phyloP scores from a whole-genome alignment of 2,113 vertebrate species.

The Mesembrinibis cayennensis region DNA sequence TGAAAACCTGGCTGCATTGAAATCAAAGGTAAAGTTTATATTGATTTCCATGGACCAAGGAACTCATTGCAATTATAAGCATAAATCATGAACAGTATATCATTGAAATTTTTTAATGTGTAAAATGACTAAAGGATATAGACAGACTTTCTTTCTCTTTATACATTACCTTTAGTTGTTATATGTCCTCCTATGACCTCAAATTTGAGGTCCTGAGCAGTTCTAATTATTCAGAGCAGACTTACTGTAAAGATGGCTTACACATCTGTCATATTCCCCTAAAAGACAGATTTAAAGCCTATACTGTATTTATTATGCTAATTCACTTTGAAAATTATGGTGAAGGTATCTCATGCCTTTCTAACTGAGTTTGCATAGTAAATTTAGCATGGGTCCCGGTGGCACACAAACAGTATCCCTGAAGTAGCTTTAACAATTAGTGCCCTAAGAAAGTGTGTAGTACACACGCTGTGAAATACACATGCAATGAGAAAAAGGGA shows the following conservation, averaged over 20 bases:
- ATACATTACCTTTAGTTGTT: neutral
- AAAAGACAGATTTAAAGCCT: conserved; percentile 62
- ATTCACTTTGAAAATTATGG: conserved; percentile 67
- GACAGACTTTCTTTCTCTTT: neutral
- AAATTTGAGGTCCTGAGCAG: conserved; percentile 44
- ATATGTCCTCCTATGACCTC: conserved; percentile 44
- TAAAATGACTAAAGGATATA: neutral
- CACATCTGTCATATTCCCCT: conserved; percentile 62
- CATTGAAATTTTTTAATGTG: neutral
- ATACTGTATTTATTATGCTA: conserved; percentile 68
- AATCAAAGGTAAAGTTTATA: neutral
- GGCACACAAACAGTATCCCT: conserved; percentile 25
- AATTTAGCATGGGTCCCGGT: conserved; percentile 45
- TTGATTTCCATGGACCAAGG: neutral
- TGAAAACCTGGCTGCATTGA: neutral
- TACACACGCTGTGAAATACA: conserved; percentile 9
- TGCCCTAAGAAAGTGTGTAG: neutral
- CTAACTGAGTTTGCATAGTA: conserved; percentile 70
- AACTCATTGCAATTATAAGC: neutral
- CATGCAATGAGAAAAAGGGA: conserved; percentile 20
- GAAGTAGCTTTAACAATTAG: conserved; percentile 27
- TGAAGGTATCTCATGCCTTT: conserved; percentile 66
- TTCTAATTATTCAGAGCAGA: conserved; percentile 55
- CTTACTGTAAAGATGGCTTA: conserved; percentile 56
- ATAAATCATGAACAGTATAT: neutral